A percentile compares a stretch with the other conserved stretches of the same genome.
phyloP scores from a whole-genome alignment of 2,888 invertebrate species.

The Drosophila anomelani region DNA sequence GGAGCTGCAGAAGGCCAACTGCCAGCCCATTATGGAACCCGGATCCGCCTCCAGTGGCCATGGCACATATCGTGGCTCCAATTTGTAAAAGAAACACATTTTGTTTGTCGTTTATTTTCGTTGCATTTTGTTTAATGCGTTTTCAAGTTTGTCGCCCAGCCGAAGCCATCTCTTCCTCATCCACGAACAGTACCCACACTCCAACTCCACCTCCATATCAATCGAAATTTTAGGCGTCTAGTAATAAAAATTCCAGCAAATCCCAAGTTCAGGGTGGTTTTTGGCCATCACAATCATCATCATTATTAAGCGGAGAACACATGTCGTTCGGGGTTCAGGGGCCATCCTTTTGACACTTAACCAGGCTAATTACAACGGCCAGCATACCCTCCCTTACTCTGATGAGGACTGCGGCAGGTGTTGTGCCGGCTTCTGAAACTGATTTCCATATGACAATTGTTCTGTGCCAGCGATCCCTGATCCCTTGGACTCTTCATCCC shows the following conservation, averaged over 20 bases:
- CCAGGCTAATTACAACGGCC: conserved; percentile 58
- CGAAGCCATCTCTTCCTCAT: no score
- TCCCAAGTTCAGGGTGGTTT: conserved; percentile 36
- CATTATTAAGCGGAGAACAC: conserved; percentile 65
- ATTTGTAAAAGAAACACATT: background rate
- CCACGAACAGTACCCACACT: background rate
- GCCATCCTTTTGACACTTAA: conserved; percentile 75
- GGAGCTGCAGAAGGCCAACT: conserved; percentile 73
- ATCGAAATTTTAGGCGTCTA: conserved; percentile 38
- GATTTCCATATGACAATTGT: conserved; percentile 21
- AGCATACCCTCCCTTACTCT: background rate
- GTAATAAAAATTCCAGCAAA: conserved; percentile 45
- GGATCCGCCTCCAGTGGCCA: conserved; percentile 34
- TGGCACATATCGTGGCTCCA: conserved; percentile 49
- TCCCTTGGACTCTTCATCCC: conserved; percentile 50
- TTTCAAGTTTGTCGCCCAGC: background rate
- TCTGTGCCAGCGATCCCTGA: background rate
- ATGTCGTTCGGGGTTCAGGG: conserved; percentile 42
- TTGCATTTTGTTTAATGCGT: conserved; percentile 35
- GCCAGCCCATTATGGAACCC: conserved; percentile 48
- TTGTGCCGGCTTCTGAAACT: conserved; percentile 12
- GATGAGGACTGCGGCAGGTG: conserved; percentile 45
- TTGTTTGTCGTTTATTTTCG: conserved; percentile 8
- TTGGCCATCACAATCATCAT: conserved; percentile 59
- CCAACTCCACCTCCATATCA: background rate